Evolutionary conservation across 2,888 invertebrate species (phyloP), one percentile per base, ranked within the genome.

Genomic region (Tenthredo amoena): DNA sequence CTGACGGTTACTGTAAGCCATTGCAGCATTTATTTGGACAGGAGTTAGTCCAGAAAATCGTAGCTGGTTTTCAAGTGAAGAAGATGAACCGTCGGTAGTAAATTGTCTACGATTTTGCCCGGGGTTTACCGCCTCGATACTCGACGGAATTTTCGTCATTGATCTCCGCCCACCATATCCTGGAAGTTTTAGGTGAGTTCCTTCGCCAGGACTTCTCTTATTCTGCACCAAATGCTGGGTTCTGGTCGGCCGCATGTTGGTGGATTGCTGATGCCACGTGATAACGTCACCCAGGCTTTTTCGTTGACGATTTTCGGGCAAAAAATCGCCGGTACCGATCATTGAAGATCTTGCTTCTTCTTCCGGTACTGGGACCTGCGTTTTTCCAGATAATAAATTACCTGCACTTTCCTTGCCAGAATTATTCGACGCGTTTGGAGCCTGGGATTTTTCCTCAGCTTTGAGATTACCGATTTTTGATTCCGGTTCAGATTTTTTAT

Each of bases 201-300:
- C 62, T 58, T 62, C 81, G 12, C 12, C 40, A 9, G 83, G n/a
- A 47, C 71, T 83, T 7, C 83, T 40, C 31, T 68, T 83, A 9
- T 83, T 83, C 15, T 68, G 43, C 0, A 83, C 83, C 31, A 87
- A 86, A 77, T 86, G 86, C 79, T 86, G 87, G 9, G 81, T 82
- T 10, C 86, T 85, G 3, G 86, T 86, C 15, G 87, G 87, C 34
- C 84, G 85, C 31, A 86, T 87, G 83, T 88, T 88, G 34, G 87
- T 86, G 5, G 88, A 87, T 65, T 87, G 88, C 82, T 88, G 87
- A 86, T 87, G 88, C 74, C 86, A 74, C 40, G 85, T 86, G 15
- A 50, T 74, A 37, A 72, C 84, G 15, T 21, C 65, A 43, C 50
- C 55, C 15, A 62, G 15, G 40, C 81, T 81, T 50, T 81, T 81